phyloP scores from a whole-genome alignment of 2,888 invertebrate genomes.

The Argyresthia albistria region DNA sequence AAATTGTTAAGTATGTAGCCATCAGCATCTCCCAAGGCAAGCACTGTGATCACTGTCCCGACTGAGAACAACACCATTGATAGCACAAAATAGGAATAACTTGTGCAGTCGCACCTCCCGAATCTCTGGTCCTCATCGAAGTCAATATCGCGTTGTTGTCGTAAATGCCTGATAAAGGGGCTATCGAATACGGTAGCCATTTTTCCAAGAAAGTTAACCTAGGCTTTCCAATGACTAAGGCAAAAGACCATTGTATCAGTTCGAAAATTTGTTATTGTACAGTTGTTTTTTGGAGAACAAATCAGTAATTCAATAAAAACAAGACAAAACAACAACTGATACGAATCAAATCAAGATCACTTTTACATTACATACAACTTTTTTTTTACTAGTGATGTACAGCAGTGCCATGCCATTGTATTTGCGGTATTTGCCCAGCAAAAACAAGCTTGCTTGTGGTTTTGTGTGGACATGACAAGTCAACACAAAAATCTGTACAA shows the following conservation, averaged over 20 bases:
- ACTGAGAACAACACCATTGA: constrained; percentile 75
- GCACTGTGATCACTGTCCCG: constrained; percentile 75
- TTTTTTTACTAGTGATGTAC: no score
- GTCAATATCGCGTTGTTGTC: constrained; percentile 71
- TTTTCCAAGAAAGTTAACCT: constrained; percentile 20
- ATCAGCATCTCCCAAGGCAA: constrained; percentile 74
- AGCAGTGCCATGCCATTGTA: no score
- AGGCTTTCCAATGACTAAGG: no score
- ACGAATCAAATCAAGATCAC: no score
- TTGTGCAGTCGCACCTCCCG: constrained; percentile 77
- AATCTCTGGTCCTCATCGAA: constrained; percentile 74
- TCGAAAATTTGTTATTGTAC: neutral
- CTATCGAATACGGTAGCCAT: constrained; percentile 77
- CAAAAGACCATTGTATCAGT: constrained; percentile 19
- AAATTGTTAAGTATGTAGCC: constrained; percentile 73
- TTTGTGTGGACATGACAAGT: no score
- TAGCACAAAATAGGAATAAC: constrained; percentile 75
- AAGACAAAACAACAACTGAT: no score
- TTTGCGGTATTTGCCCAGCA: no score
- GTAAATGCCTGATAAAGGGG: constrained; percentile 72
- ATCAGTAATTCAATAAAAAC: neutral
- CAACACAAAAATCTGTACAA: no score
- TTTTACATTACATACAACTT: no score
- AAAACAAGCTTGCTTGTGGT: no score
- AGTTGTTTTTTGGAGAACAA: neutral